A percentile compares a stretch with the other conserved stretches of the same genome.
Conservation (phyloP, 1,140 invertebrate genomes). For the Drosophila repletoides region DNA sequence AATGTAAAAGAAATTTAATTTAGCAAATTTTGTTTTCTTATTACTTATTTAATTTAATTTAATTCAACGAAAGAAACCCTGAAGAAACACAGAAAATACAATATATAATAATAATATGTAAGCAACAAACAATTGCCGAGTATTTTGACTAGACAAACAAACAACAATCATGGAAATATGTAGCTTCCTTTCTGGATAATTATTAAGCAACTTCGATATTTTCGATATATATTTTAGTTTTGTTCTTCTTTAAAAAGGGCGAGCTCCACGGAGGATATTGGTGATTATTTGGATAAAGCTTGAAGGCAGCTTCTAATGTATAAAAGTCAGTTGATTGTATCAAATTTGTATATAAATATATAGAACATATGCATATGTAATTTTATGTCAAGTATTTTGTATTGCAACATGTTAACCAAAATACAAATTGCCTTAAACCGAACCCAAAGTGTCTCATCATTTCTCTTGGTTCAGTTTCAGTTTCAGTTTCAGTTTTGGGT, state of each 20-base stretch:
- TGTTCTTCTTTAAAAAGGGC: background rate
- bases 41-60: constrained; percentile 73
- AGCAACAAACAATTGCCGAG: constrained; percentile 1
- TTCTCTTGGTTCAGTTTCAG: background rate
- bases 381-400: constrained; percentile 40
- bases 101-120: constrained; percentile 35
- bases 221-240: no score
- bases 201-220: no score
- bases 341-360: constrained; percentile 38
- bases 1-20: constrained; percentile 59
- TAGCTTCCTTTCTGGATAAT: background rate
- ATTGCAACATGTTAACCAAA: constrained; percentile 35
- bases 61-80: constrained; percentile 60
- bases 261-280: background rate
- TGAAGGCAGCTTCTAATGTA: constrained; percentile 8
- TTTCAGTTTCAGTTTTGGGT: constrained; percentile 1
- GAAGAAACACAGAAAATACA: constrained; percentile 62
- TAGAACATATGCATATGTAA: constrained; percentile 29
- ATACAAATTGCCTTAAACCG: constrained; percentile 44
- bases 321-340: constrained; percentile 28
- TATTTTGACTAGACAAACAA: constrained; percentile 40
- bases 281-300: background rate
- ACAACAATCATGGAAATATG: background rate
- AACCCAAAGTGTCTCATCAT: background rate
- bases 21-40: constrained; percentile 69